phyloP scores from a whole-genome alignment of 2,888 invertebrate species.

The Drosophila tanythrix region DNA sequence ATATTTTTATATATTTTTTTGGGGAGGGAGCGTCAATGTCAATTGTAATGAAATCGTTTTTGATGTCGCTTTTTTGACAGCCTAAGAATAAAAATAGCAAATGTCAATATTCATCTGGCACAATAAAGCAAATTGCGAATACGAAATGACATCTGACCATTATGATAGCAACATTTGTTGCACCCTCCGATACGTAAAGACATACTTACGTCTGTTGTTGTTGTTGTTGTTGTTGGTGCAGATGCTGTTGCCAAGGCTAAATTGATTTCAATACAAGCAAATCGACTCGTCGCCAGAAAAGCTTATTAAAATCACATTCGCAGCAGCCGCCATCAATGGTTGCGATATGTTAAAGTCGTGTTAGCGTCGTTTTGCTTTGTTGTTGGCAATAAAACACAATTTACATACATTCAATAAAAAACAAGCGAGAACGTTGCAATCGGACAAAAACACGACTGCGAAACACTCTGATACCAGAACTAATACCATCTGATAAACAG shows the following conservation, averaged over 20 bases:
- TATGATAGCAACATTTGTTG: constrained; percentile 10
- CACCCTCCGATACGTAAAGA: constrained; percentile 1
- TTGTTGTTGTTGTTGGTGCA: neutral
- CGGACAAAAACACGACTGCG: neutral
- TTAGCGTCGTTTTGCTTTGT: neutral
- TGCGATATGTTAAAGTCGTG: neutral
- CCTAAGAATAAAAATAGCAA: neutral
- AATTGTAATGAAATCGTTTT: constrained; percentile 28
- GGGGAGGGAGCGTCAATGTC: neutral
- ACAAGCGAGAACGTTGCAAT: neutral
- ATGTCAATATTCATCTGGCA: constrained; percentile 1
- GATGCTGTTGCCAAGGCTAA: neutral
- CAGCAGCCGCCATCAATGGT: constrained; percentile 2
- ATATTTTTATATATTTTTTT: neutral
- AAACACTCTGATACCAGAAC: neutral
- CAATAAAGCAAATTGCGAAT: neutral
- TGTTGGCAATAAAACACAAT: neutral
- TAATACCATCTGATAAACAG: neutral
- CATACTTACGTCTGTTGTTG: neutral
- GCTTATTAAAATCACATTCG: constrained; percentile 22
- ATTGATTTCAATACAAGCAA: neutral
- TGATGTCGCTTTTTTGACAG: constrained; percentile 11
- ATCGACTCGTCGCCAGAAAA: constrained; percentile 7
- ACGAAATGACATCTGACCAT: constrained; percentile 2
- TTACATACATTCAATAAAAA: neutral